Conservation (phyloP, 2,888 invertebrate species). For the Aspidapion aeneum region DNA sequence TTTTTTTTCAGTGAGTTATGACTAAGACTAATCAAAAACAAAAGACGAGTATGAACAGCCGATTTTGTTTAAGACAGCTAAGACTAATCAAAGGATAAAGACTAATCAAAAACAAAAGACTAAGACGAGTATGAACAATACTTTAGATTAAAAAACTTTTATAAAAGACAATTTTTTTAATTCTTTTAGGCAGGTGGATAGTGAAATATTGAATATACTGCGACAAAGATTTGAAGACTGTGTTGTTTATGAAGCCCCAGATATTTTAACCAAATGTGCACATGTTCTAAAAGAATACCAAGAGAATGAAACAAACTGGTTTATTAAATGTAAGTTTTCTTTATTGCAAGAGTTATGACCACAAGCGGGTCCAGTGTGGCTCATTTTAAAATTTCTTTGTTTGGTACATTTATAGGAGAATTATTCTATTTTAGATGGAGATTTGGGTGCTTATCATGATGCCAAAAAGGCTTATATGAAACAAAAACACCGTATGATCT, state of each 20-base stretch:
- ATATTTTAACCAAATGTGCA: constrained; percentile 66
- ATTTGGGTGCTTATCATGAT: constrained; percentile 73
- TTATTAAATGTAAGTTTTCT: constrained; percentile 81
- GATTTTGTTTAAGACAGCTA: no score
- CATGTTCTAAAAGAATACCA: constrained; percentile 67
- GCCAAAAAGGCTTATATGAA: constrained; percentile 87
- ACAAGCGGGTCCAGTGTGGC: no score
- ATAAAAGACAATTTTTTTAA: not conserved
- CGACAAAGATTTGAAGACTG: constrained; percentile 86
- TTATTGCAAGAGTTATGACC: no score
- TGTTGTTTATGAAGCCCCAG: constrained; percentile 68
- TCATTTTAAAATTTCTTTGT: no score
- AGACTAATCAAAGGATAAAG: no score
- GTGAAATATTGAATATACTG: constrained; percentile 75
- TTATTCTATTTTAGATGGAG: constrained; percentile 70
- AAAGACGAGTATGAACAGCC: no score
- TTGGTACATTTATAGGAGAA: not conserved
- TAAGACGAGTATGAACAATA: no score
- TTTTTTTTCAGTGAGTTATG: no score
- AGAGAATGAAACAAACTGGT: constrained; percentile 81
- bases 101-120: no score
- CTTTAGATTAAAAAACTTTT: constrained; percentile 3
- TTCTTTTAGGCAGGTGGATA: constrained; percentile 71
- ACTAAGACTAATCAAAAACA: no score
- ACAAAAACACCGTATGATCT: constrained; percentile 96